Base-by-base conservation (phyloP, 1,140 invertebrate genomes). In the Scaptomyza hsui region DNA sequence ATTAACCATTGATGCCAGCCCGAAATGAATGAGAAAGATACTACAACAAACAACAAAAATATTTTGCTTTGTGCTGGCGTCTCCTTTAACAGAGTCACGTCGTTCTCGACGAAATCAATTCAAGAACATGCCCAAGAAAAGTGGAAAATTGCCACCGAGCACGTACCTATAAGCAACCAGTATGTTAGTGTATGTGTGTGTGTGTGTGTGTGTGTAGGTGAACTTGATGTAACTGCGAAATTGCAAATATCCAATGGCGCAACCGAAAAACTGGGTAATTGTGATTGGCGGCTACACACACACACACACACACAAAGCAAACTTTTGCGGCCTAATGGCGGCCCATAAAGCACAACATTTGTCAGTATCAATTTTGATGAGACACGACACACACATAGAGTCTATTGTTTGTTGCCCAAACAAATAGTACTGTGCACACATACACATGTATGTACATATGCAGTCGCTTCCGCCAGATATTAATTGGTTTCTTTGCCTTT, bases 321-420 rank as follows among this genome's bases (percentile, higher is more conserved):
- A 86, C 69, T 77, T 80, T 74, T 65, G 64, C 52, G 63, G 41
- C 69, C 81, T 85, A 85, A 85, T 85, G 82, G 80, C 69, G 49
- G 68, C 57, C 73, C 77, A 81, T 86, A 85, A 85, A 73, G 52
- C 73, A 76, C 61, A 63, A 79, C 80, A 86, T 81, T 85, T 85
- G 80, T 86, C 81, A 85, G 78, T 81, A 86, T 86, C 70, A 85
- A 77, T 85, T 73, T 61, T 73, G 80, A 79, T 76, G 76, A 76
- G 69, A 61, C 77, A 70, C 71, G 55, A 59, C 49, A 72, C 69
- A 57, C 56, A 57, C 61, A 70, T 55, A 68, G 68, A 75, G 69
- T 75, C 80, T 80, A 82, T 82, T 82, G 79, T 83, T 76, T 86
- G 76, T 39, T 44, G 15, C 44, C 70, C 45, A 79, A 75, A 78